Base-by-base conservation (phyloP, 2,113 vertebrate species). In the Dipodomys stephensi region DNA sequence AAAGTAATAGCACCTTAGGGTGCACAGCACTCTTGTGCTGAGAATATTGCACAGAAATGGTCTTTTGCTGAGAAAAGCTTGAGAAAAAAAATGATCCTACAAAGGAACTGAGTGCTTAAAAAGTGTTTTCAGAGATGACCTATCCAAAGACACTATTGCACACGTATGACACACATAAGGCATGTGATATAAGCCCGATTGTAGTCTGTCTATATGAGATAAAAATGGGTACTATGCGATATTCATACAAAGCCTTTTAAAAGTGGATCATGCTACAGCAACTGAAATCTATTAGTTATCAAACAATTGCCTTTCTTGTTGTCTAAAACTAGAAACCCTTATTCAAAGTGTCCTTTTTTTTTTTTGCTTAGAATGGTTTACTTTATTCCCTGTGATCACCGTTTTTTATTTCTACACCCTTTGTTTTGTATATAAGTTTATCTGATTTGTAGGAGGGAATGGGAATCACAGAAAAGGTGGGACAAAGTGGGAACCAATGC, bases 271-370 rank as follows among this genome's bases (percentile, higher is more conserved):
- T 16, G 83, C 71, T 86, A 88, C 16, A 96, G 62, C 9, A 93
- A 44, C 11, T 78, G 22, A 91, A 91, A 96, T n/a, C 25, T 88
- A 79, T 23, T 13, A 71, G 23, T 83, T 78, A 94, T 22, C 68
- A 96, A 94, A 73, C 71, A 96, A 76, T 88, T 95, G 15, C 49
- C 92, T 7, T 57, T 87, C 44, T 76, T 95, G 93, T 93, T 73
- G 32, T 96, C 32, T 97, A 88, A 96, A 94, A 95, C 23, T 68
- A 72, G 62, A 87, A 94, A 92, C 88, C 19, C n/a, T 11, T 74
- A 60, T 81, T 32, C 85, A 71, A 79, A 62, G 0, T 81, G 89
- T 73, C 82, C 16, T 39, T 87, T 92, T 96, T 90, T n/a, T n/a
- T n/a, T n/a, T n/a, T n/a, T n/a, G n/a, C n/a, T n/a, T n/a, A n/a